Evolutionary conservation across 2,113 vertebrate species (phyloP), one percentile per base, ranked within the genome.

Genomic region (Indri indri): DNA sequence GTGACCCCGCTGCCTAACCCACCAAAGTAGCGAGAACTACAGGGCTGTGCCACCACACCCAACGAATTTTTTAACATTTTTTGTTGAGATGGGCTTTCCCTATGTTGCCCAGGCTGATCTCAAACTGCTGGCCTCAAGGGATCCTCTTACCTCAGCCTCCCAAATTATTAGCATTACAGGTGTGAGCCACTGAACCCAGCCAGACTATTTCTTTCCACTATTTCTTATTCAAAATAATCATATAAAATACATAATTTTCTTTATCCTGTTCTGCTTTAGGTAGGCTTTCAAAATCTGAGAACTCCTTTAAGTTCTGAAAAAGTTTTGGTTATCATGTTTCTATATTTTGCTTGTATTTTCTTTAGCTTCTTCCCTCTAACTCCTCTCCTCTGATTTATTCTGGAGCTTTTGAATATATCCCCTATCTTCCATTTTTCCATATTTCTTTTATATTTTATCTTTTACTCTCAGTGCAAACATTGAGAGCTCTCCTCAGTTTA

Each of bases 221-320:
- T 66, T 91, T 92, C 37, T 23, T 71, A 94, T 82, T 70, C 93
- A 66, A 92, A 94, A 80, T 47, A n/a, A 23, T 34, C 50, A 95
- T 25, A 50, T 27, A 86, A 92, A 94, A 54, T 30, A 87, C 2
- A 1, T 37, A 12, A 54, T 93, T 96, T 90, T 90, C 70, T 87
- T 86, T 86, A 97, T 42, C 23, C 47, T 79, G 2, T 17, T 93
- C 30, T 90, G 23, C 40, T n/a, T 82, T 80, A 92, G 32, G 54
- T 0, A 83, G 42, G 11, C 65, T 97, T 89, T 92, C 22, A 92
- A 86, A 95, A 42, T 76, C 25, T 42, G 2, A 89, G 63, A 37
- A 76, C 9, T 79, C 17, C 45, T 80, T 59, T 47, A 14, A 40
- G 2, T 76, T 91, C 50, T 73, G 23, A 91, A 59, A 85, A 89